Conservation (phyloP, 2,888 invertebrate species). For the Dorcus parallelipipedus region DNA sequence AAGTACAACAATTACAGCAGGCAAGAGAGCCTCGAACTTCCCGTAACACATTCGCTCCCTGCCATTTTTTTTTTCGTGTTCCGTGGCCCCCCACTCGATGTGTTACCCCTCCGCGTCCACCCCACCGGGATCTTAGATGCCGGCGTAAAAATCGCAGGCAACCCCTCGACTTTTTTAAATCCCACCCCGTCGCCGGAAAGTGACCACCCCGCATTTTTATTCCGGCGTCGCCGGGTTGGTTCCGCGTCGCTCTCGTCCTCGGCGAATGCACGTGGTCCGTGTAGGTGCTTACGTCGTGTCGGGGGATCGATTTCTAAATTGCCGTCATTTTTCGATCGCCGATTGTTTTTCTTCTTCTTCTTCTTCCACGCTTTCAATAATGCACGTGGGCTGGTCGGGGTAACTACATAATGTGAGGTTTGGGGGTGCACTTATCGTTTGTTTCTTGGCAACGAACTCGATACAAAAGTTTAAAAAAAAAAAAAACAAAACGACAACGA, state of each 20-base stretch:
- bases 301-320: background rate
- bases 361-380: background rate
- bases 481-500: too few relatives aligned
- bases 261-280: background rate
- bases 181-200: slow-evolving; percentile 14
- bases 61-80: slow-evolving; percentile 16
- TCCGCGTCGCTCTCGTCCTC: slow-evolving; percentile 17
- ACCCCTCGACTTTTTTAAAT: background rate
- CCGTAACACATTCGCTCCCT: slow-evolving; percentile 24
- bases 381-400: too few relatives aligned
- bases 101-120: slow-evolving; percentile 8
- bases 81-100: background rate
- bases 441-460: too few relatives aligned
- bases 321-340: too few relatives aligned
- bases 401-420: too few relatives aligned
- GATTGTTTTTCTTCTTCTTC: background rate
- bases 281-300: background rate
- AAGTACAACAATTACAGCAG: too few relatives aligned
- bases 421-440: too few relatives aligned
- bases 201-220: slow-evolving; percentile 33
- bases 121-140: slow-evolving; percentile 10
- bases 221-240: slow-evolving; percentile 20
- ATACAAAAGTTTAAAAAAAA: too few relatives aligned
- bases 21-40: slow-evolving; percentile 12
- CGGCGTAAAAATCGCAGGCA: slow-evolving; percentile 1